Percentiles rank a stretch among this genome's conserved stretches.
These are phyloP conservation scores for Timema cristinae DNA, from an alignment of 2,888 invertebrate species.

Conservation along the genomic window DNA sequence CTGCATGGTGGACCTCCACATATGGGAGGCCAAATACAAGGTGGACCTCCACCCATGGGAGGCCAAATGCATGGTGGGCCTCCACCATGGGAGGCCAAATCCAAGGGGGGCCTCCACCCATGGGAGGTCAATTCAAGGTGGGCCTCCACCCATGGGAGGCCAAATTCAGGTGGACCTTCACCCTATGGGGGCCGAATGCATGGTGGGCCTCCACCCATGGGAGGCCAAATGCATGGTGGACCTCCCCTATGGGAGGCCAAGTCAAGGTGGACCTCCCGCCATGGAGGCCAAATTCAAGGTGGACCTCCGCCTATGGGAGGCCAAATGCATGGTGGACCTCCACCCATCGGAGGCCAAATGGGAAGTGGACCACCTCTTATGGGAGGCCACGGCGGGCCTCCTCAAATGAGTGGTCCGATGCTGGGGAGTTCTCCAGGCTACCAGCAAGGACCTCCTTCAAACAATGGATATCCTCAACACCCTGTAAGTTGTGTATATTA, in stretches of 20 bases:
- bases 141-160: slow-evolving; percentile 22
- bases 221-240: slow-evolving; percentile 19
- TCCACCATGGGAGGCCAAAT: slow-evolving; percentile 33
- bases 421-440: slow-evolving; percentile 40
- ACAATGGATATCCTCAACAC: slow-evolving; percentile 34
- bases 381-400: slow-evolving; percentile 29
- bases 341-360: slow-evolving; percentile 20
- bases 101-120: slow-evolving; percentile 37
- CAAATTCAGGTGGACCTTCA: slow-evolving; percentile 3
- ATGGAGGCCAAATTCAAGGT: slow-evolving; percentile 17
- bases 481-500: not conserved
- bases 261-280: slow-evolving; percentile 25
- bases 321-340: not conserved
- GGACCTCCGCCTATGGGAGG: slow-evolving; percentile 13
- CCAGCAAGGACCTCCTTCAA: slow-evolving; percentile 35
- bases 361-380: slow-evolving; percentile 21
- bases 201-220: slow-evolving; percentile 25
- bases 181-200: slow-evolving; percentile 23
- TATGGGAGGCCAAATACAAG: slow-evolving; percentile 23
- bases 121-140: slow-evolving; percentile 36
- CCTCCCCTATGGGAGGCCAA: slow-evolving; percentile 23
- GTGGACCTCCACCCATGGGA: slow-evolving; percentile 29
- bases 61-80: slow-evolving; percentile 31
- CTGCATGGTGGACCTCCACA: slow-evolving; percentile 17
- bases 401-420: slow-evolving; percentile 41